Evolutionary conservation across 1,140 invertebrate genomes (phyloP).

Genomic region (Potamilus streckersoni): DNA sequence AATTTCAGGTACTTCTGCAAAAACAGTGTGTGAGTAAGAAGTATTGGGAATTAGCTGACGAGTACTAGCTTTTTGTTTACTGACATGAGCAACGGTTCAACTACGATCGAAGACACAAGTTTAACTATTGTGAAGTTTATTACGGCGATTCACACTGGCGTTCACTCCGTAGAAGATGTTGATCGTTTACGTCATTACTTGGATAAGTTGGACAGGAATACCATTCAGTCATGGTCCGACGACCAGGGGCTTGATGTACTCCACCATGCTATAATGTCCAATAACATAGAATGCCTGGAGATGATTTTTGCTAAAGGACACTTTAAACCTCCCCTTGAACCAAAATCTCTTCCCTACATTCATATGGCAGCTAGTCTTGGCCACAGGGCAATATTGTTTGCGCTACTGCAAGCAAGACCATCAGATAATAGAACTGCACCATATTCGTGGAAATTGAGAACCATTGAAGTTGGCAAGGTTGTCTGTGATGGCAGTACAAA

Average conservation of each 20-base stretch:
- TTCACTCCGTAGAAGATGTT: conserved; percentile 25
- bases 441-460: conserved; percentile 8
- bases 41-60: too few relatives aligned
- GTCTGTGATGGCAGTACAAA: background rate
- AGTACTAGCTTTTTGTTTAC: too few relatives aligned
- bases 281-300: conserved; percentile 49
- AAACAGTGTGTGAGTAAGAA: too few relatives aligned
- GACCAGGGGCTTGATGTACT: conserved; percentile 44
- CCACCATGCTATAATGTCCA: conserved; percentile 53
- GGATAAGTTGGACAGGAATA: conserved; percentile 24
- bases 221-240: conserved; percentile 40
- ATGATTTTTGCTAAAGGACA: conserved; percentile 47
- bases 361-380: conserved; percentile 51
- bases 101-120: too few relatives aligned
- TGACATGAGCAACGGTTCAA: too few relatives aligned
- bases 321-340: conserved; percentile 56
- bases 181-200: conserved; percentile 16
- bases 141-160: conserved; percentile 9
- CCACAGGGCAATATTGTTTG: conserved; percentile 41
- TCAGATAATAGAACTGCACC: conserved; percentile 39
- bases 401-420: conserved; percentile 51
- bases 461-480: conserved; percentile 3
- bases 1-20: too few relatives aligned
- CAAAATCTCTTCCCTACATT: conserved; percentile 40
- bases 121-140: too few relatives aligned